Base-by-base conservation (phyloP, 2,888 invertebrate species). In the Hyppa rectilinea region DNA sequence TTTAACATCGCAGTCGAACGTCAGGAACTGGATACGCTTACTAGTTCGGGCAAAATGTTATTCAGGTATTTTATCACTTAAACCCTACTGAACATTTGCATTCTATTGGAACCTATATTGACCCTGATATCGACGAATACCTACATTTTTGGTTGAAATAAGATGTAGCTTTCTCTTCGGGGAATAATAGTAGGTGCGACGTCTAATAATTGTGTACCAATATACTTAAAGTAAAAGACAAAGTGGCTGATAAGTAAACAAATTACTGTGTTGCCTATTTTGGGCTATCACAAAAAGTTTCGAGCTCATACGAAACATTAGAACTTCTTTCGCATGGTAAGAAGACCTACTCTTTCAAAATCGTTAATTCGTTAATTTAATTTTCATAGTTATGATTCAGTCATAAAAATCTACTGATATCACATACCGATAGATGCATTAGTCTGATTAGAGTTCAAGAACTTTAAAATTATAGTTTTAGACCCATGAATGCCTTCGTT, bases 401-500 rank as follows among this genome's bases (percentile, higher is more conserved):
- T 50, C 7, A 64, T 34, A 52, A 20, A 36, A 36, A 50, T 43
- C 14, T 71, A 36, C 29, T 29, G 50, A 64, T 43, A 20, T 5
- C 20, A 43, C 36, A 29, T 26, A 40, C 34, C 2, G 34, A 40
- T 47, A 40, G 10, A n/a, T 45, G 36, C 34, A 55, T 68, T 36
- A 36, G 70, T 38, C 45, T 26, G 31, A 14, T 55, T 55, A 2
- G 20, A 58, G 78, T 52, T 47, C 23, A 40, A 20, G 45, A 58
- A 38, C 40, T 47, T 71, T 69, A 4, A 49, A 50, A 43, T 71
- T 9, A 53, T 20, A 4, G 43, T 52, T 59, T 47, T 53, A 7
- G 4, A 61, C 45, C 29, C 14, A n/a, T 79, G 43, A 79, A 61
- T 38, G 79, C 47, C 40, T 75, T 50, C n/a, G 62, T 45, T 60